Percentiles rank a stretch among this genome's conserved stretches.
Conservation (phyloP, 2,797 vertebrate species). For the Scyliorhinus canicula region DNA sequence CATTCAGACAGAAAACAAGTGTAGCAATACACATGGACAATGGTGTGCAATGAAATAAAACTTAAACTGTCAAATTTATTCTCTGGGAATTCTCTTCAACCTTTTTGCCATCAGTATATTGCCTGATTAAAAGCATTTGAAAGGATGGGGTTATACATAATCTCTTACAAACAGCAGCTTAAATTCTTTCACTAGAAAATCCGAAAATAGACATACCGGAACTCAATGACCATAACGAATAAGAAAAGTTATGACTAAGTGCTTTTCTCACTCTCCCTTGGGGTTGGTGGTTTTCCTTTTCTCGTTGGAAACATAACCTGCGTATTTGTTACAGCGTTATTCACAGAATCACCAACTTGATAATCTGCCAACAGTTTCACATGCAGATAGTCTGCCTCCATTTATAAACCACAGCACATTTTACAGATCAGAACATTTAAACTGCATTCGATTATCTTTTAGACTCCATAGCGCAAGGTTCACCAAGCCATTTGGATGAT, state of each 20-base stretch:
- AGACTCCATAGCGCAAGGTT: neutral
- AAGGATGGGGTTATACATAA: neutral
- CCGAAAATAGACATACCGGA: neutral
- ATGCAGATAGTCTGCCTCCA: neutral
- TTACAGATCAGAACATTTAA: neutral
- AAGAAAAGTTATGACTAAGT: neutral
- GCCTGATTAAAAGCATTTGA: neutral
- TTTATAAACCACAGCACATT: neutral
- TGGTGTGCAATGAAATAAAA: neutral
- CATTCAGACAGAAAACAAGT: neutral
- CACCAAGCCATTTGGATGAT: too few relatives aligned
- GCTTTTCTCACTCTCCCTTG: neutral
- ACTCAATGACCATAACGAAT: neutral
- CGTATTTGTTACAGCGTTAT: neutral
- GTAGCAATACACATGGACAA: neutral
- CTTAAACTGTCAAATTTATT: neutral
- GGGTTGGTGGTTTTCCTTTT: neutral
- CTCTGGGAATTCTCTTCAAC: neutral
- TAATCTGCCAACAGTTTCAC: neutral
- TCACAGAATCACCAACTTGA: neutral
- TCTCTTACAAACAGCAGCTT: neutral
- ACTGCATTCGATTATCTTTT: neutral
- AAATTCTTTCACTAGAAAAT: neutral
- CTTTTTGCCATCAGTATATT: neutral
- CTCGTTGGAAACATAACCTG: neutral